Evolutionary conservation across 2,888 invertebrate genomes (phyloP), one percentile per base, ranked within the genome.

Genomic region (Pristionchus arcanus): DNA sequence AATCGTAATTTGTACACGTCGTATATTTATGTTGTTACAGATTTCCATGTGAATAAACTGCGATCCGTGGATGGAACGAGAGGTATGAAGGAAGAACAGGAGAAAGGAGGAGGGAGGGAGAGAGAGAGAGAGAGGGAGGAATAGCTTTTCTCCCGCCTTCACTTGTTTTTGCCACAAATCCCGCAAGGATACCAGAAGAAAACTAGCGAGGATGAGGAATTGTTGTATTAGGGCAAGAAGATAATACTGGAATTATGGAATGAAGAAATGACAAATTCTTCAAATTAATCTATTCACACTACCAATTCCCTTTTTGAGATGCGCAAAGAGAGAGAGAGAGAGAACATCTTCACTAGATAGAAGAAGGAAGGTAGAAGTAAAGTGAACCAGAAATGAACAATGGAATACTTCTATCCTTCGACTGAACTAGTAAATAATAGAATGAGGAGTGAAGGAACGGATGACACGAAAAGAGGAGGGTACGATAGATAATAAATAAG

Each of bases 91-190:
- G 74, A 55, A 31, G 31, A 74, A 74, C 5, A 31, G 34, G 37
- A 37, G 74, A 31, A 31, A 25, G 28, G 74, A 71, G 68, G 31
- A 31, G 28, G 68, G 68, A 21, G 68, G 31, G 74, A 25, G 74
- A 37, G n/a, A 7, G 74, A 16, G 74, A 74, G n/a, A n/a, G n/a
- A 34, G 74, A n/a, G 3, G 4, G 42, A 25, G 9, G 37, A 74
- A 34, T 37, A 77, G 77, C 77, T 77, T 77, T 42, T 77, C 42
- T 42, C 25, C 77, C 77, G 31, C 74, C 74, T 1, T 42, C 77
- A 42, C 37, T 83, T 83, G 83, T 83, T 83, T 53, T 83, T 83
- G 55, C n/a, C 28, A 83, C 83, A 83, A 83, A 83, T 53, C n/a
- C 28, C 55, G 53, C 53, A 28, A 53, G 3, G 49, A 55, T 53